Evolutionary conservation across 2,888 invertebrate genomes (phyloP).

Genomic region (Hypolimnas misippus): DNA sequence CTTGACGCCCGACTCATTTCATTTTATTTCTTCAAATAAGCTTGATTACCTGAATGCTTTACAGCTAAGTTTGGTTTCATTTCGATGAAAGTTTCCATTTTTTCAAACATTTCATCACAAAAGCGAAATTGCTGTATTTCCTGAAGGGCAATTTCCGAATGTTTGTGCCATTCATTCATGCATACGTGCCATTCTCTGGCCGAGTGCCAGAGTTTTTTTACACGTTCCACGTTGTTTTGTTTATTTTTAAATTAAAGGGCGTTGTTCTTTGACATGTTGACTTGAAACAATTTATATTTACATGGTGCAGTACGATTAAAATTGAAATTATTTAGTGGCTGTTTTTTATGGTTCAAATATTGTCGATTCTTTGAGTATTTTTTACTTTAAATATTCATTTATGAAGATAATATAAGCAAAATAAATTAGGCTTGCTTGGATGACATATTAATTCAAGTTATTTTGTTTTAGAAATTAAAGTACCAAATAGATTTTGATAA

Average conservation of each 20-base stretch:
- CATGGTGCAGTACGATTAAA: neutral
- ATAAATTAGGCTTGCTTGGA: too few species aligned
- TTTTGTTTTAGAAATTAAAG: too few species aligned
- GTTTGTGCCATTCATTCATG: slow-evolving; percentile 44
- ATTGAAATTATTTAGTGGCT: too few species aligned
- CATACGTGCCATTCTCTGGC: slow-evolving; percentile 41
- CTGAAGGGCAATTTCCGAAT: slow-evolving; percentile 40
- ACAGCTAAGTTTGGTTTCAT: too few species aligned
- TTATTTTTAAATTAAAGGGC: slow-evolving; percentile 39
- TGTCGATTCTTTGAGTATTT: neutral
- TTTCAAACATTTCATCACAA: neutral
- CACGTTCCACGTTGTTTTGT: slow-evolving; percentile 31
- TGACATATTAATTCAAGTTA: too few species aligned
- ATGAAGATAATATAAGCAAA: too few species aligned
- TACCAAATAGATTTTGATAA: too few species aligned
- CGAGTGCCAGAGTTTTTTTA: slow-evolving; percentile 38
- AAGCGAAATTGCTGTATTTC: slow-evolving; percentile 28
- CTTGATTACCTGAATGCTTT: neutral
- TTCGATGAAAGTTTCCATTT: neutral
- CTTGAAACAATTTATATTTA: slow-evolving; percentile 6
- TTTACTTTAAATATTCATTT: too few species aligned
- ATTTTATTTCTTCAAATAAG: neutral
- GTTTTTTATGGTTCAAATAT: too few species aligned
- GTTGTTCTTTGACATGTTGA: slow-evolving; percentile 14
- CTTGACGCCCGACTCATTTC: too few species aligned